Percentiles rank a stretch among this genome's conserved stretches.
Conservation (phyloP, 2,797 vertebrate genomes). For the Rachycentron canadum region DNA sequence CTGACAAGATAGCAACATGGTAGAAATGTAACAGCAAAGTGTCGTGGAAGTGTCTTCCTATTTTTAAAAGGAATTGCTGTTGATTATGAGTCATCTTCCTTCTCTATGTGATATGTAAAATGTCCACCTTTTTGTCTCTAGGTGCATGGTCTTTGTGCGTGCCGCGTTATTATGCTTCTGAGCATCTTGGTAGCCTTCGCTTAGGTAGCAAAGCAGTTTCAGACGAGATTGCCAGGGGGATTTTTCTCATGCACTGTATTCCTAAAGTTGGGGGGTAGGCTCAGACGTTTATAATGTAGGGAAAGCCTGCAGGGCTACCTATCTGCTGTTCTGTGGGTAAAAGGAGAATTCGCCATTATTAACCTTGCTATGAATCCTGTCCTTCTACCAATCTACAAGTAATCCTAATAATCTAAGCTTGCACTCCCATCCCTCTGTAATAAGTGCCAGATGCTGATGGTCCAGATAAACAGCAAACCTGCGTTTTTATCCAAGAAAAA, state of each 20-base stretch:
- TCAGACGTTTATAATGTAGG: constrained; percentile 65
- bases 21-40: constrained; percentile 21
- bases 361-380: constrained; percentile 75
- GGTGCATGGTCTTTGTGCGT: not conserved
- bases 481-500: constrained; percentile 82
- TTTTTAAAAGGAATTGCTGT: constrained; percentile 24
- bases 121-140: not conserved
- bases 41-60: constrained; percentile 25
- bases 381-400: constrained; percentile 75
- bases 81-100: constrained; percentile 19
- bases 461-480: constrained; percentile 82
- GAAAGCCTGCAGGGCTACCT: constrained; percentile 65
- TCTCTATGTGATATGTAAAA: constrained; percentile 1
- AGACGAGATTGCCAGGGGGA: constrained; percentile 54
- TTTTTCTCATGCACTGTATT: constrained; percentile 63
- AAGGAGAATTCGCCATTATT: constrained; percentile 79
- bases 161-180: constrained; percentile 5
- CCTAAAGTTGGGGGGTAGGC: constrained; percentile 47
- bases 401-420: constrained; percentile 84
- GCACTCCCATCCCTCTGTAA: constrained; percentile 78
- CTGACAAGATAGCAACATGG: constrained; percentile 36
- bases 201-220: constrained; percentile 38
- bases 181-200: constrained; percentile 21
- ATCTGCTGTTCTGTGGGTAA: constrained; percentile 61
- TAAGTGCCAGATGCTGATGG: constrained; percentile 84